Evolutionary conservation across 2,888 invertebrate genomes (phyloP).

Genomic region (Keiferia lycopersicella): DNA sequence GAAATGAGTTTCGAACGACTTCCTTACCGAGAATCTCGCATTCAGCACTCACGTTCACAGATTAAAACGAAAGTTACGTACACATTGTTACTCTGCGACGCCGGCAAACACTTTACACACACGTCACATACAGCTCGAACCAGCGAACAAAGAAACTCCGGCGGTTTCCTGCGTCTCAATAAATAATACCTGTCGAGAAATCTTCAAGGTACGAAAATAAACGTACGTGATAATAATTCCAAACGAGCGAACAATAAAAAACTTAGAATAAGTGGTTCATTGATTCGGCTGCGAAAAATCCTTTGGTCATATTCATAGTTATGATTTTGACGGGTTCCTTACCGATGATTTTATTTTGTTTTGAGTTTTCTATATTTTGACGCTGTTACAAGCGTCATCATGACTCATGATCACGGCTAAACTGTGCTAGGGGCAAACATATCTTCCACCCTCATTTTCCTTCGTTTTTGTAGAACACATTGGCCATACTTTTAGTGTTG

Average conservation of each 20-base stretch:
- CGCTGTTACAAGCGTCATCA: too few relatives aligned
- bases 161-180: neutral
- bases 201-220: neutral
- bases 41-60: constrained; percentile 16
- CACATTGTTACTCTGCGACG: constrained; percentile 16
- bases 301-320: too few relatives aligned
- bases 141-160: constrained; percentile 10
- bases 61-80: constrained; percentile 26
- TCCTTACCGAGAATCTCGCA: constrained; percentile 27
- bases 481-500: neutral
- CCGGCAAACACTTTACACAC: constrained; percentile 13
- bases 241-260: constrained; percentile 2
- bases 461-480: too few relatives aligned
- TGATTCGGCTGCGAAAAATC: neutral
- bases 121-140: constrained; percentile 1
- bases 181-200: constrained; percentile 14
- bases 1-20: constrained; percentile 37
- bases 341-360: too few relatives aligned
- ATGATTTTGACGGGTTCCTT: too few relatives aligned
- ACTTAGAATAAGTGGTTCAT: neutral
- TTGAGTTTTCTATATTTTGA: too few relatives aligned
- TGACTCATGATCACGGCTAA: too few relatives aligned
- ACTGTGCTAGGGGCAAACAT: too few relatives aligned
- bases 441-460: too few relatives aligned
- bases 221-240: constrained; percentile 10